phyloP scores from a whole-genome alignment of 2,888 invertebrate species.

The Morpho achilles region DNA sequence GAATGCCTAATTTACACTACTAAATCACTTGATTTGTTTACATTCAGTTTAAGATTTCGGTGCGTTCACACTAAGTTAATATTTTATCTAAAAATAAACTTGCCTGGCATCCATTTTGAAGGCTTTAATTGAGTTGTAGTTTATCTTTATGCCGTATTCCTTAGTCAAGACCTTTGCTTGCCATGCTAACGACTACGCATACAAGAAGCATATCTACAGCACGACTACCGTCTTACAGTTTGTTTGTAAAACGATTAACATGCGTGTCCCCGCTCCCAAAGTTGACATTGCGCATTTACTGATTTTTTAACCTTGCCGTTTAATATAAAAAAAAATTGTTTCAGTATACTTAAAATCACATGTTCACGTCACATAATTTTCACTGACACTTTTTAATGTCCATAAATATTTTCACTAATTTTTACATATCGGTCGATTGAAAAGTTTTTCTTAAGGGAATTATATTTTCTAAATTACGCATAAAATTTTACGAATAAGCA shows the following conservation, averaged over 20 bases:
- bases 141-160: constrained; percentile 51
- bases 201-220: constrained; percentile 47
- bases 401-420: too few species aligned
- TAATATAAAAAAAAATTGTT: constrained; percentile 52
- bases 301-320: constrained; percentile 62
- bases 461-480: too few species aligned
- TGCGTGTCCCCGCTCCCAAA: constrained; percentile 60
- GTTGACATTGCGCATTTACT: constrained; percentile 72
- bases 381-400: not conserved
- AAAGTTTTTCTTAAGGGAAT: too few species aligned
- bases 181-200: constrained; percentile 60
- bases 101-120: constrained; percentile 63
- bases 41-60: constrained; percentile 1
- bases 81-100: constrained; percentile 24
- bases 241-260: constrained; percentile 73
- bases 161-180: constrained; percentile 47
- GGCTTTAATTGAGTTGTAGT: constrained; percentile 37
- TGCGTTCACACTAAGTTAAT: constrained; percentile 1
- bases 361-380: constrained; percentile 8
- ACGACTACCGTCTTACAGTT: constrained; percentile 52
- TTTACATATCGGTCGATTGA: too few species aligned
- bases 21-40: constrained; percentile 13
- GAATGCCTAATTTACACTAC: constrained; percentile 14
- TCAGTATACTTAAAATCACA: constrained; percentile 27
- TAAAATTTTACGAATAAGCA: too few species aligned